Conservation (phyloP, 30 jellyfish, hydroid and myxozoan genomes). For the Nemopilema nomurai region DNA sequence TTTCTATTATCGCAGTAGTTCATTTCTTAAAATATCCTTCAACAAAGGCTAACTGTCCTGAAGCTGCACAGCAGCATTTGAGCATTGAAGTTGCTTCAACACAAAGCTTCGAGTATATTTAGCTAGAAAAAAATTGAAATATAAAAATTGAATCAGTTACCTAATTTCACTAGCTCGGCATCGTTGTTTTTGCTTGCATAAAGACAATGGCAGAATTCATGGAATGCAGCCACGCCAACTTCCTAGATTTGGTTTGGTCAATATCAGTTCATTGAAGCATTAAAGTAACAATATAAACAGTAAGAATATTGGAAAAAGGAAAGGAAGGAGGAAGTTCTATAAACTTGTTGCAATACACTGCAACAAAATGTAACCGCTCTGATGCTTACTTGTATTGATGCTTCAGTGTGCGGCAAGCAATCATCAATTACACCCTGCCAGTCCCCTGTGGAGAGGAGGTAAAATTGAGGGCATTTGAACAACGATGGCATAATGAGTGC, state of each 20-base stretch:
- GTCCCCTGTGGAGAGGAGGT: slow-evolving; percentile 33
- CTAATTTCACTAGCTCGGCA: too few species aligned
- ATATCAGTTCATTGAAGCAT: neutral
- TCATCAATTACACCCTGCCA: slow-evolving; percentile 78
- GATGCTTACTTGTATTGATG: slow-evolving; percentile 62
- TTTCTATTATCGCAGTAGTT: too few species aligned
- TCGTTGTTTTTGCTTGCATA: neutral
- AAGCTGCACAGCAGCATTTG: too few species aligned
- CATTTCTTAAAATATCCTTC: too few species aligned
- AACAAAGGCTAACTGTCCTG: too few species aligned
- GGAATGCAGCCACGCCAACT: neutral
- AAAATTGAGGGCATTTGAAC: too few species aligned
- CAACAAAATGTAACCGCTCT: neutral
- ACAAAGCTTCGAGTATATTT: too few species aligned
- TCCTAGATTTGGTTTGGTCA: neutral
- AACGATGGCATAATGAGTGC: too few species aligned
- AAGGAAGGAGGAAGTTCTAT: neutral
- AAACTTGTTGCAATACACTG: neutral
- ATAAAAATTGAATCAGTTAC: too few species aligned
- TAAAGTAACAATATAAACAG: neutral
- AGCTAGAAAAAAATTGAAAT: too few species aligned
- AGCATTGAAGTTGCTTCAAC: too few species aligned
- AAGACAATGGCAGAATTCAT: slow-evolving; percentile 1
- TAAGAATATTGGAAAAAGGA: neutral
- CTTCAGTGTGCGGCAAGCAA: slow-evolving; percentile 66